phyloP scores from a whole-genome alignment of 2,888 invertebrate genomes.

The Falcaria lacertinaria region DNA sequence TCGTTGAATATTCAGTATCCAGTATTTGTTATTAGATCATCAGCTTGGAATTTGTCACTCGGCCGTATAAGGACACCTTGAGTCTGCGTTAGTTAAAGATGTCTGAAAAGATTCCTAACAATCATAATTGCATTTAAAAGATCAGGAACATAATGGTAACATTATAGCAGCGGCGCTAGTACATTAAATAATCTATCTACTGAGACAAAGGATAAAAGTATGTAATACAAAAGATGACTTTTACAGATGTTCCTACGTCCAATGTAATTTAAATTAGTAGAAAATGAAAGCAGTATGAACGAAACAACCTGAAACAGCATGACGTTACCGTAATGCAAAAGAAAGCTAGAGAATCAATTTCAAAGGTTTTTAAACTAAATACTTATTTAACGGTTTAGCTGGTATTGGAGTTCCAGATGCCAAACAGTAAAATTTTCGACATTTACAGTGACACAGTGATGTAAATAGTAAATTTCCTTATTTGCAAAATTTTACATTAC shows the following conservation, averaged over 20 bases:
- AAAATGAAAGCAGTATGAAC: no score
- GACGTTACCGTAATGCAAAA: background rate
- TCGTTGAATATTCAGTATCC: constrained; percentile 15
- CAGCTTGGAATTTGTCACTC: constrained; percentile 32
- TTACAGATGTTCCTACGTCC: no score
- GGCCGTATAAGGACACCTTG: constrained; percentile 23
- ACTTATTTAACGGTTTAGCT: constrained; percentile 1
- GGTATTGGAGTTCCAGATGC: background rate
- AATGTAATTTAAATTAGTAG: no score
- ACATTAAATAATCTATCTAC: no score
- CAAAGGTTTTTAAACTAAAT: background rate
- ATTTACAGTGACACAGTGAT: background rate
- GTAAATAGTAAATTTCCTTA: background rate
- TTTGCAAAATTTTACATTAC: no score
- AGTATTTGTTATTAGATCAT: constrained; percentile 37
- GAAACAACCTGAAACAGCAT: no score
- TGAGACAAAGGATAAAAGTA: no score
- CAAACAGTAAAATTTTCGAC: background rate
- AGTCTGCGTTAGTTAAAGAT: background rate
- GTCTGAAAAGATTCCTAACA: background rate
- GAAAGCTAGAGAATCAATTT: background rate
- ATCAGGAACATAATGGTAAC: no score
- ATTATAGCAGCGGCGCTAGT: no score
- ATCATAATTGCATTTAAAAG: no score
- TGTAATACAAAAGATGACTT: no score